Conservation (phyloP, 1,140 invertebrate genomes). For the Frieseomelitta varia region DNA sequence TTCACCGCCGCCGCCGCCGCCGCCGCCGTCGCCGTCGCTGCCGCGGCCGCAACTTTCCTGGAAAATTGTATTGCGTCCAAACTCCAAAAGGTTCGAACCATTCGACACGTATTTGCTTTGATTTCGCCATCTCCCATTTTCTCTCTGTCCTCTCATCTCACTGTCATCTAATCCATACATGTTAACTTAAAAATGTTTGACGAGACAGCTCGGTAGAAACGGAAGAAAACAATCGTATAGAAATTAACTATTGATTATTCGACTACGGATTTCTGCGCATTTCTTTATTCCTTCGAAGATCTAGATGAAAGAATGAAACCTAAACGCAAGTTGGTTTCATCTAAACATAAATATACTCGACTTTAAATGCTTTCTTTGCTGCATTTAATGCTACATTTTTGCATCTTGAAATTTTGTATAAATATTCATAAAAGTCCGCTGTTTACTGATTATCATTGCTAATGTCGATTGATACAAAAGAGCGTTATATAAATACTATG, state of each 20-base stretch:
- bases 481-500: too few species aligned
- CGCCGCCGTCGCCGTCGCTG: slow-evolving; percentile 23
- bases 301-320: too few species aligned
- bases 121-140: background rate
- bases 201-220: background rate
- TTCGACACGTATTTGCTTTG: slow-evolving; percentile 30
- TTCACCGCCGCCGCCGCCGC: slow-evolving; percentile 38
- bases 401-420: too few species aligned
- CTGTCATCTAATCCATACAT: background rate
- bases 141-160: too few species aligned
- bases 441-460: too few species aligned
- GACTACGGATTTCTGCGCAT: background rate
- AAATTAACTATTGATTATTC: slow-evolving; percentile 11
- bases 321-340: too few species aligned
- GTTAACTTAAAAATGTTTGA: background rate
- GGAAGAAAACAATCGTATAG: background rate
- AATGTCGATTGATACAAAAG: background rate
- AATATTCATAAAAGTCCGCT: too few species aligned
- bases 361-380: too few species aligned
- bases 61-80: slow-evolving; percentile 38
- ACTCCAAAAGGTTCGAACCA: slow-evolving; percentile 57
- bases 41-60: slow-evolving; percentile 20
- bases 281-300: too few species aligned
- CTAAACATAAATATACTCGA: too few species aligned
- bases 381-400: too few species aligned